Conservation (phyloP, 2,797 vertebrate species). For the Helarctos malayanus region DNA sequence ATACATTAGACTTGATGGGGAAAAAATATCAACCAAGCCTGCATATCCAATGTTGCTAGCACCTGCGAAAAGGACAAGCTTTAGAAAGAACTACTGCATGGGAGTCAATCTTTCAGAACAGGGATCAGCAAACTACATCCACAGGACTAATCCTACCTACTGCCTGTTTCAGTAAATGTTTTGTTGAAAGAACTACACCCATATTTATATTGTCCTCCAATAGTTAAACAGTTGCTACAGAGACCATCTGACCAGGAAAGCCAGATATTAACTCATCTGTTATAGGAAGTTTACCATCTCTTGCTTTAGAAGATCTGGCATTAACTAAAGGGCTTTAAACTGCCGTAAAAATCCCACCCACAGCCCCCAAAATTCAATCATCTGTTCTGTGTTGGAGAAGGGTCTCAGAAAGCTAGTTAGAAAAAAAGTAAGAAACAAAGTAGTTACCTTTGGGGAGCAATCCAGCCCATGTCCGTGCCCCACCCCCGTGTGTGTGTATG, state of each 20-base stretch:
- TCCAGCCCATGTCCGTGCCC: not conserved
- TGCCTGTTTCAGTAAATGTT: not conserved
- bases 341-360: not conserved
- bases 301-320: not conserved
- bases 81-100: not conserved
- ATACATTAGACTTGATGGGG: not conserved
- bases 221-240: not conserved
- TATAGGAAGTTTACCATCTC: not conserved
- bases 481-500: not conserved
- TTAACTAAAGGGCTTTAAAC: not conserved
- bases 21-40: not conserved
- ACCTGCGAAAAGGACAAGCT: not conserved
- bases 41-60: not conserved
- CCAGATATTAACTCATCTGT: not conserved
- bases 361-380: not conserved
- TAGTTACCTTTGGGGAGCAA: not conserved
- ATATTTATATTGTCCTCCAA: not conserved
- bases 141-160: not conserved
- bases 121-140: not conserved
- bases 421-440: not conserved
- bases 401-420: not conserved
- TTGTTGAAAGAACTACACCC: not conserved
- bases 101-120: not conserved
- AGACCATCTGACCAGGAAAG: not conserved
- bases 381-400: not conserved